These are phyloP conservation scores for Erythrocercus mccallii DNA, from an alignment of 2,113 vertebrate genomes.

Conservation along the genomic window DNA sequence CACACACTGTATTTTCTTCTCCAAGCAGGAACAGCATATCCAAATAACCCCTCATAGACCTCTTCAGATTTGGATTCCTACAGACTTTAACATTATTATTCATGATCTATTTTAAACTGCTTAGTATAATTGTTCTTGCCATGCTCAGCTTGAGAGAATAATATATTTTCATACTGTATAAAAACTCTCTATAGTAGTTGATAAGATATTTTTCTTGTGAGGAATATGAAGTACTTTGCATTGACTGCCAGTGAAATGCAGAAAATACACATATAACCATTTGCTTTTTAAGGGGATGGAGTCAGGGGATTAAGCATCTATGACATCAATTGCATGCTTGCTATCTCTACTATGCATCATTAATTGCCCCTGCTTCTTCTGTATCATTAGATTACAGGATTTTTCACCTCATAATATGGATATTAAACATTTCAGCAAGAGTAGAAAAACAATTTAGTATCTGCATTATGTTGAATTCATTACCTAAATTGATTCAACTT, in stretches of 20 bases:
- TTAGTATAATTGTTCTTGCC: neutral
- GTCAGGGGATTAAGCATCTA: neutral
- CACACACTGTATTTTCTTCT: neutral
- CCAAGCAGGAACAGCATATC: neutral
- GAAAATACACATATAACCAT: neutral
- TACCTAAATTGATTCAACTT: neutral
- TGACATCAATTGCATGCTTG: neutral
- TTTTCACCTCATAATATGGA: neutral
- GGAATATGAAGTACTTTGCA: neutral
- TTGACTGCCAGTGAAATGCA: neutral
- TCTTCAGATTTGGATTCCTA: neutral
- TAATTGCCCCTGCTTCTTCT: neutral
- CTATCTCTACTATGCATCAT: neutral
- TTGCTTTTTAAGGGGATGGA: neutral
- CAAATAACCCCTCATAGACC: neutral
- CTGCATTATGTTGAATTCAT: neutral
- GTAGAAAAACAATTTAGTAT: neutral
- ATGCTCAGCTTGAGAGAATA: neutral
- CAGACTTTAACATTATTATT: neutral
- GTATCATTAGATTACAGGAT: neutral
- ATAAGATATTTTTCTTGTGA: neutral
- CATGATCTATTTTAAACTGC: neutral
- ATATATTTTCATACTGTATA: neutral
- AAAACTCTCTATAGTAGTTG: neutral
- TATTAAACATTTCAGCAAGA: neutral